Evolutionary conservation across 2,888 invertebrate genomes (phyloP).

Genomic region (Harpalus rufipes): DNA sequence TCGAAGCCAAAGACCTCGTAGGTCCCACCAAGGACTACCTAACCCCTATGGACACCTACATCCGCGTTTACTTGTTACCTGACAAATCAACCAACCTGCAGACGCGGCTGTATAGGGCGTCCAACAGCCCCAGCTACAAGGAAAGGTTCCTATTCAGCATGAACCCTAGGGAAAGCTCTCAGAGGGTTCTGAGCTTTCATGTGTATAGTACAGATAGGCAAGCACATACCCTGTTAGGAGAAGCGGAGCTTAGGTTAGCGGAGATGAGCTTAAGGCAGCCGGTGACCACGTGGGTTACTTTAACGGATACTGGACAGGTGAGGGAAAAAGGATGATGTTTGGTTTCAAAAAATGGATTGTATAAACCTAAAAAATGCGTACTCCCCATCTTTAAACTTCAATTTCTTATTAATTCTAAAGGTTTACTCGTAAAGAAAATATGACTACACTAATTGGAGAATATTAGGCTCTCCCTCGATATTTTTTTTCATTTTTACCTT

Average conservation of each 20-base stretch:
- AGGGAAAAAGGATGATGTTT: slow-evolving; percentile 60
- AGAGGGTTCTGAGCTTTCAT: slow-evolving; percentile 83
- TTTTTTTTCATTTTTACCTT: too few relatives aligned
- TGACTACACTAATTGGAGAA: too few relatives aligned
- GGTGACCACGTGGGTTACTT: slow-evolving; percentile 88
- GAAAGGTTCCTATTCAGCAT: slow-evolving; percentile 86
- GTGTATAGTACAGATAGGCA: slow-evolving; percentile 83
- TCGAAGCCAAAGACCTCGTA: slow-evolving; percentile 87
- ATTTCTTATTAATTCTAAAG: too few relatives aligned
- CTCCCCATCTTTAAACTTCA: background rate
- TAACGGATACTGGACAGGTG: slow-evolving; percentile 86
- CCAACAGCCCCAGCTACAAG: slow-evolving; percentile 86
- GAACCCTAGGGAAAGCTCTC: slow-evolving; percentile 80
- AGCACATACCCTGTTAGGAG: slow-evolving; percentile 83
- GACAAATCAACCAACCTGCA: slow-evolving; percentile 84
- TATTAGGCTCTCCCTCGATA: too few relatives aligned
- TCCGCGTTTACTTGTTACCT: slow-evolving; percentile 86
- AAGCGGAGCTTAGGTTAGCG: slow-evolving; percentile 84
- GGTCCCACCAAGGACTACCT: slow-evolving; percentile 79
- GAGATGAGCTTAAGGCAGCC: slow-evolving; percentile 83
- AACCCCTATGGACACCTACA: slow-evolving; percentile 85
- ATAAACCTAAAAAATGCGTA: background rate
- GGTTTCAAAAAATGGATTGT: too few relatives aligned
- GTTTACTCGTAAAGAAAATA: too few relatives aligned
- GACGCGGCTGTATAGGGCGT: slow-evolving; percentile 84